A percentile compares a stretch with the other conserved stretches of the same genome.
These are phyloP conservation scores for Chymomyza fuscimana DNA, from an alignment of 2,888 invertebrate species.

Conservation along the genomic window DNA sequence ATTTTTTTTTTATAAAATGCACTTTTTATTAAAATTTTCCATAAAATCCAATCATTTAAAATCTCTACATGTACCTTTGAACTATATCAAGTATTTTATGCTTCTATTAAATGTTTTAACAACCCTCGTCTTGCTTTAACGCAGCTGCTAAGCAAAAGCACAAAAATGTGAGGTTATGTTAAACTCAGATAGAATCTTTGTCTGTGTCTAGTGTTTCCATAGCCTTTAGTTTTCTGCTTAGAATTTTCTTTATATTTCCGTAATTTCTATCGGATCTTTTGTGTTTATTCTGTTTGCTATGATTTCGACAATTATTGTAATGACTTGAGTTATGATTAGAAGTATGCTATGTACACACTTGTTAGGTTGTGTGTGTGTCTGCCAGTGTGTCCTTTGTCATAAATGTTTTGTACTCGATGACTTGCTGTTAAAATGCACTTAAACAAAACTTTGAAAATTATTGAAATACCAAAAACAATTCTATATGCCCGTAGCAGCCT, in stretches of 20 bases:
- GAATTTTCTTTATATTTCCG: background rate
- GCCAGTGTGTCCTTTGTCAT: conserved; percentile 32
- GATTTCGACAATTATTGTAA: conserved; percentile 64
- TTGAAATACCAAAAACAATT: background rate
- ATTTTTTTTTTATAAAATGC: too few species aligned
- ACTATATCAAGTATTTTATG: too few species aligned
- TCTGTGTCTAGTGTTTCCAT: background rate
- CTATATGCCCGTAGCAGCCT: background rate
- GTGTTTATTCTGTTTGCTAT: conserved; percentile 37
- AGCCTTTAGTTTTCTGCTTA: background rate
- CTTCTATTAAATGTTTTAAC: too few species aligned
- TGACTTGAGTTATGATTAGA: conserved; percentile 54
- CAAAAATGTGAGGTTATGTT: too few species aligned
- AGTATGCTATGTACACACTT: conserved; percentile 28
- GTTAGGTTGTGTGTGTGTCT: conserved; percentile 25
- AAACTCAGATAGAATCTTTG: background rate
- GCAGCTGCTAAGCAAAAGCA: too few species aligned
- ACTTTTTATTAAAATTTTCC: too few species aligned
- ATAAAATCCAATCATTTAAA: too few species aligned
- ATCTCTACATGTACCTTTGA: too few species aligned
- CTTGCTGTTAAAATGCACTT: conserved; percentile 50
- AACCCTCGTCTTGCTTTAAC: too few species aligned
- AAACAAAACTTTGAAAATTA: conserved; percentile 33
- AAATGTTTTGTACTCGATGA: conserved; percentile 16
- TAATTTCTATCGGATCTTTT: background rate